phyloP scores from a whole-genome alignment of 2,113 vertebrate species.

The Cephalopholis sonnerati region DNA sequence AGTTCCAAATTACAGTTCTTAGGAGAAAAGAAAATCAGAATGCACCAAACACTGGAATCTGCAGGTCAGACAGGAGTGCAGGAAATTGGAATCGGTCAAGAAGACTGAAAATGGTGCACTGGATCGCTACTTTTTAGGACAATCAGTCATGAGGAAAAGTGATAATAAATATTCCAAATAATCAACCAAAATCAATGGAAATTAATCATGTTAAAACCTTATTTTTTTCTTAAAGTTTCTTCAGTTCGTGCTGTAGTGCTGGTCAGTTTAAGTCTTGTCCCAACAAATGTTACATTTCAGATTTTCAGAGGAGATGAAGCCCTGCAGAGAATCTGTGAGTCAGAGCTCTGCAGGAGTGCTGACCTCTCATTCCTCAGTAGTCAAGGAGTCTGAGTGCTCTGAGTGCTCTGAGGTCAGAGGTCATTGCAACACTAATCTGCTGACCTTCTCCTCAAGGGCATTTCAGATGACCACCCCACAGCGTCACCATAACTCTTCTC shows the following conservation, averaged over 20 bases:
- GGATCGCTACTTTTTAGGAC: neutral
- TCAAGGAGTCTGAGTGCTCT: slow-evolving; percentile 66
- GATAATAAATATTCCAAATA: neutral
- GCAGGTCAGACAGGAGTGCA: no score
- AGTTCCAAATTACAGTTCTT: no score
- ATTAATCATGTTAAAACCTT: neutral
- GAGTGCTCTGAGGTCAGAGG: slow-evolving; percentile 66
- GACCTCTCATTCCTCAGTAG: slow-evolving; percentile 73
- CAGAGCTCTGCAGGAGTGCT: slow-evolving; percentile 53
- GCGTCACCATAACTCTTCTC: slow-evolving; percentile 58
- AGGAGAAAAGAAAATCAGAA: no score
- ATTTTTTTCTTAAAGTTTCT: neutral
- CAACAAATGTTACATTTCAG: slow-evolving; percentile 20
- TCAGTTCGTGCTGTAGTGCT: neutral
- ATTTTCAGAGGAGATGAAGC: slow-evolving; percentile 26
- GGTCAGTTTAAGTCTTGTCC: slow-evolving; percentile 22
- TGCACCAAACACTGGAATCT: no score
- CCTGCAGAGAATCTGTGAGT: slow-evolving; percentile 39
- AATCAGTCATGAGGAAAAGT: neutral
- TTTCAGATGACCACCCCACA: slow-evolving; percentile 68
- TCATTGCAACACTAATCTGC: slow-evolving; percentile 68
- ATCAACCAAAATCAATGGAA: neutral
- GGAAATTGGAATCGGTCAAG: no score
- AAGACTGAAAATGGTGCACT: no score
- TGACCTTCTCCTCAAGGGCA: slow-evolving; percentile 75